Conservation (phyloP, 1,140 invertebrate species). For the Drosophila navojoa region DNA sequence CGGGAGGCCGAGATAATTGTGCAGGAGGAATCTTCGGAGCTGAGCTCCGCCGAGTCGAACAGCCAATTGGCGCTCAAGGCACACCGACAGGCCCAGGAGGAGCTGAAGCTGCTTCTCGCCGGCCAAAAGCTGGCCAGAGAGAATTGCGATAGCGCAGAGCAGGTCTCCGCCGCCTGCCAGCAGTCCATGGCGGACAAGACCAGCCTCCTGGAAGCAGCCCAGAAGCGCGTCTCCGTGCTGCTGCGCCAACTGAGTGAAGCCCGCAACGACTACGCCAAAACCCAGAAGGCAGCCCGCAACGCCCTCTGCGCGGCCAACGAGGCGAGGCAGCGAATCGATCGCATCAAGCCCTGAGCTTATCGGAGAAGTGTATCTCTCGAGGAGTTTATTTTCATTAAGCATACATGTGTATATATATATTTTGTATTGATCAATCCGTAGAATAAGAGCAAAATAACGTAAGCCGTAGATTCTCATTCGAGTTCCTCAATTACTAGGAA, state of each 20-base stretch:
- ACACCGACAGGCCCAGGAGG: conserved; percentile 27
- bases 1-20: conserved; percentile 51
- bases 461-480: neutral
- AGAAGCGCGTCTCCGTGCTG: conserved; percentile 46
- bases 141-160: conserved; percentile 34
- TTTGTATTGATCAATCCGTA: conserved; percentile 2
- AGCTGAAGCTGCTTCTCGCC: conserved; percentile 25
- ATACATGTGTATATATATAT: conserved; percentile 15
- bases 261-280: conserved; percentile 43
- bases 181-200: conserved; percentile 42
- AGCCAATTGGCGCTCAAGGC: conserved; percentile 39
- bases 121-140: conserved; percentile 35
- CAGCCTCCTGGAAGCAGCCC: conserved; percentile 50
- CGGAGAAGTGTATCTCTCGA: too few relatives aligned
- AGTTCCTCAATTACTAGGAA: too few relatives aligned
- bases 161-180: conserved; percentile 43
- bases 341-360: neutral
- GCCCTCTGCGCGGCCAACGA: conserved; percentile 56
- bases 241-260: conserved; percentile 50
- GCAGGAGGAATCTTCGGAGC: conserved; percentile 53
- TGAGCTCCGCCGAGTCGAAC: conserved; percentile 41
- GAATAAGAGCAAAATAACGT: neutral
- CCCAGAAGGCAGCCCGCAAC: conserved; percentile 49
- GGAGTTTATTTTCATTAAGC: neutral
- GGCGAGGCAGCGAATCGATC: conserved; percentile 50